Evolutionary conservation across 2,113 vertebrate genomes (phyloP), one percentile per base, ranked within the genome.

Genomic region (Oryzias melastigma): DNA sequence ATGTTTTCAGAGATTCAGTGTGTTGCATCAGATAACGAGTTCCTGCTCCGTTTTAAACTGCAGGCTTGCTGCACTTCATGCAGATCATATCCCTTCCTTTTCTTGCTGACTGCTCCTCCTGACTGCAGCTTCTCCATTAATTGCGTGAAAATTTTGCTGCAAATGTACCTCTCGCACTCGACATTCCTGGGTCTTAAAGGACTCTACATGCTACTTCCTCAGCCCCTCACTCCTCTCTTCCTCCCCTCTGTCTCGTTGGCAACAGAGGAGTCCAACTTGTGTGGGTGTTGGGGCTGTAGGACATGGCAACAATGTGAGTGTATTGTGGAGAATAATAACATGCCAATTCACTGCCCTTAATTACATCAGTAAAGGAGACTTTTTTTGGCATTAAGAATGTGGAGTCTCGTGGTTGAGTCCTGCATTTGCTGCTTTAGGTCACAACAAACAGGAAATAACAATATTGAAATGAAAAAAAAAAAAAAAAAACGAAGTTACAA

Each of bases 121-220:
- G 59, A 1, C 6, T 15, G 8, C 57, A 60, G 75, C 64, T 74
- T 75, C 60, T 45, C 46, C 71, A 84, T 77, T 53, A 71, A 59
- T 48, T 71, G 70, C 67, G 59, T 73, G 60, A 68, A 77, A 53
- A 60, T 71, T 66, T 79, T 73, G 85, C 75, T 71, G 80, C 81
- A 84, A 91, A 87, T 82, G 80, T 85, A 89, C 83, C 85, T 85
- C 90, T 90, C 88, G 89, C 91, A 80, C 85, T 69, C 65, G 54
- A 80, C 85, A 86, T 89, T 86, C 87, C 88, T 61, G 83, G 78
- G 75, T 80, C 75, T 77, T 80, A 60, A 70, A 83, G 74, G 83
- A 88, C 79, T 78, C 85, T 82, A 76, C 84, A 82, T 82, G 81
- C 82, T 80, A 83, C 71, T 83, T 83, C 64, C 76, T 82, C 65